Evolutionary conservation across 2,113 vertebrate species (phyloP).

Genomic region (Dascyllus trimaculatus): DNA sequence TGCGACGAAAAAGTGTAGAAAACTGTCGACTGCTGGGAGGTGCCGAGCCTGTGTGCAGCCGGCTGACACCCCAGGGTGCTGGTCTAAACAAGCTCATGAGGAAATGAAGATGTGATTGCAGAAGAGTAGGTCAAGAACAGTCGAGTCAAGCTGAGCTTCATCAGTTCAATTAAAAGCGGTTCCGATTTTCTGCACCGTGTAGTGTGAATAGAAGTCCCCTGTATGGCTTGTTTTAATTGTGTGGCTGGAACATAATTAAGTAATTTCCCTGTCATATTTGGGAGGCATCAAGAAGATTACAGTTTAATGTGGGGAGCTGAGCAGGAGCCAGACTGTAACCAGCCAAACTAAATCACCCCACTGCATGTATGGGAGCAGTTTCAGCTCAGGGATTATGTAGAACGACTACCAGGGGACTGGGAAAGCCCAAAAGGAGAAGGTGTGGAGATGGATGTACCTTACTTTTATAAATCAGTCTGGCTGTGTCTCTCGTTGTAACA

Average conservation of each 20-base stretch:
- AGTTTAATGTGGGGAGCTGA: slow-evolving; percentile 54
- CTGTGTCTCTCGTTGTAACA: slow-evolving; percentile 10
- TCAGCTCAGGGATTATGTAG: slow-evolving; percentile 28
- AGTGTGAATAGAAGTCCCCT: slow-evolving; percentile 20
- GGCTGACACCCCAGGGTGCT: slow-evolving; percentile 13
- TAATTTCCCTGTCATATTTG: slow-evolving; percentile 56
- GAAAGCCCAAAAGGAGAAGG: slow-evolving; percentile 17
- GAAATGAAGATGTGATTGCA: slow-evolving; percentile 17
- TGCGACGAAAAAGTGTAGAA: background rate
- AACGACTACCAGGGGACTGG: background rate
- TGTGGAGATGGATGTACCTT: slow-evolving; percentile 26
- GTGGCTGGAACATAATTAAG: slow-evolving; percentile 57
- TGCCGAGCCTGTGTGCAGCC: slow-evolving; percentile 12
- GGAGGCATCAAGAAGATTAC: slow-evolving; percentile 47
- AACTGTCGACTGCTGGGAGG: slow-evolving; percentile 1
- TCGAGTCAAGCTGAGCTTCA: slow-evolving; percentile 23
- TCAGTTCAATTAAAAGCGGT: slow-evolving; percentile 44
- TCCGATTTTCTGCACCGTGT: slow-evolving; percentile 21
- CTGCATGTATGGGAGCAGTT: slow-evolving; percentile 41
- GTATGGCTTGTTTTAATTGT: slow-evolving; percentile 46
- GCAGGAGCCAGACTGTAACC: slow-evolving; percentile 49
- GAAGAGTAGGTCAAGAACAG: slow-evolving; percentile 19
- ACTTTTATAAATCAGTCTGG: slow-evolving; percentile 5
- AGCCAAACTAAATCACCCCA: slow-evolving; percentile 36
- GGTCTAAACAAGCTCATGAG: slow-evolving; percentile 24